Percentiles rank a stretch among this genome's conserved stretches.
phyloP scores from a whole-genome alignment of 2,888 invertebrate genomes.

The Cheilosia vulpina region DNA sequence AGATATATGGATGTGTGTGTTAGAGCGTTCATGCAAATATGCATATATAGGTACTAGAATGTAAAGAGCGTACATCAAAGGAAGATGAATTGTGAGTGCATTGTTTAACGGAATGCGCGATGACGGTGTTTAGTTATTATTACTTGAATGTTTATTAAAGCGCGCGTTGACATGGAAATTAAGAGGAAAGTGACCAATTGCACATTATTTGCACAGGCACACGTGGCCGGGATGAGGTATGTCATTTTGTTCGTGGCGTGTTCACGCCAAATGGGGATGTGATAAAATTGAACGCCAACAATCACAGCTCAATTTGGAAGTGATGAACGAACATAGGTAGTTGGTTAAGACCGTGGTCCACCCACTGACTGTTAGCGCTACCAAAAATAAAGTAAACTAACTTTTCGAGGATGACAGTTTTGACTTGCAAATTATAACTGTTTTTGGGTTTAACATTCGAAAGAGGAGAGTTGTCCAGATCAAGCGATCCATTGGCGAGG shows the following conservation, averaged over 20 bases:
- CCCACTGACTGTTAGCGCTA: too few species aligned
- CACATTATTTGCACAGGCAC: not conserved
- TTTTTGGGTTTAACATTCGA: too few species aligned
- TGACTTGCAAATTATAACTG: too few species aligned
- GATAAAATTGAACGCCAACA: too few species aligned
- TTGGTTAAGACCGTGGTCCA: too few species aligned
- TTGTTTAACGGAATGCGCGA: conserved; percentile 28
- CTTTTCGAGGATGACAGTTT: too few species aligned
- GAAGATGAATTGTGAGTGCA: conserved; percentile 54
- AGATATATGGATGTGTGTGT: not conserved
- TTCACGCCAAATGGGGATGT: too few species aligned
- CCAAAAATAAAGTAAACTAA: too few species aligned
- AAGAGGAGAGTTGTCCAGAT: too few species aligned
- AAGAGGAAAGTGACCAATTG: not conserved
- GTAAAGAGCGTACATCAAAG: conserved; percentile 46
- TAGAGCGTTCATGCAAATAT: conserved; percentile 23
- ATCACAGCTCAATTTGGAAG: too few species aligned
- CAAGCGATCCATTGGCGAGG: too few species aligned
- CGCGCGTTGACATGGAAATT: conserved; percentile 1
- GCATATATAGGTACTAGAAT: not conserved
- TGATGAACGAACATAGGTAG: too few species aligned
- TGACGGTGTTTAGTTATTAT: not conserved
- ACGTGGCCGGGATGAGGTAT: not conserved
- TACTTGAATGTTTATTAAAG: conserved; percentile 4
- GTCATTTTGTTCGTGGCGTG: not conserved